Base-by-base conservation (phyloP, 2,888 invertebrate genomes). In the Antitype chi region DNA sequence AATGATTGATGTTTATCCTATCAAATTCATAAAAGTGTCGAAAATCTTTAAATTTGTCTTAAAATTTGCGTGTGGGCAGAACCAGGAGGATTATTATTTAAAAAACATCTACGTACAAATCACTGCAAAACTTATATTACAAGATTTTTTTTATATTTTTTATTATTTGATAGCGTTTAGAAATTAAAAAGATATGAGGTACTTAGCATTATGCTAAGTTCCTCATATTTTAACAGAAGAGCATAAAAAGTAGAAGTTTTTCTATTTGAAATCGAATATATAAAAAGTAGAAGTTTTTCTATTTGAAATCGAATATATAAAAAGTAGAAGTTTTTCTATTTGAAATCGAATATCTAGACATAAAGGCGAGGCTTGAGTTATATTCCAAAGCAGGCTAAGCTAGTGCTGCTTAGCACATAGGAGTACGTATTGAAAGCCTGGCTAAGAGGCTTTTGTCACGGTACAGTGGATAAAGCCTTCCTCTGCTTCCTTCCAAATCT, bases 361-460 rank as follows among this genome's bases (percentile, higher is more conserved):
- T 52, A 15, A 52, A 67, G 28, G 43, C 28, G 66, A 8, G 15
- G 23, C 15, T n/a, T 23, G 9, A 38, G 3, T n/a, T 15, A n/a
- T 66, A 25, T 25, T 47, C 25, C 47, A 13, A 69, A 69, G 25
- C 20, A 43, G 23, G 4, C 20, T 28, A 28, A 17, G 23, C 25
- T 63, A 62, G 15, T 63, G 15, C 23, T 70, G 3, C 9, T 23
- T 47, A 64, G 11, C 47, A 64, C 25, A 25, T 11, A 11, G 6
- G 20, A 47, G 11, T 47, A n/a, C n/a, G n/a, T n/a, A 64, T 25
- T 11, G 20, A 64, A 25, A 47, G 23, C 28, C 47, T 17, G 15
- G 23, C 23, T 66, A n/a, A 66, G 66, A 70, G n/a, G 0, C 13
- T 71, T 38, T 70, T 70, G 70, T 43, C 17, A 43, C 7, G 8